Evolutionary conservation across 1,140 invertebrate species (phyloP).

Genomic region (Pantala flavescens): DNA sequence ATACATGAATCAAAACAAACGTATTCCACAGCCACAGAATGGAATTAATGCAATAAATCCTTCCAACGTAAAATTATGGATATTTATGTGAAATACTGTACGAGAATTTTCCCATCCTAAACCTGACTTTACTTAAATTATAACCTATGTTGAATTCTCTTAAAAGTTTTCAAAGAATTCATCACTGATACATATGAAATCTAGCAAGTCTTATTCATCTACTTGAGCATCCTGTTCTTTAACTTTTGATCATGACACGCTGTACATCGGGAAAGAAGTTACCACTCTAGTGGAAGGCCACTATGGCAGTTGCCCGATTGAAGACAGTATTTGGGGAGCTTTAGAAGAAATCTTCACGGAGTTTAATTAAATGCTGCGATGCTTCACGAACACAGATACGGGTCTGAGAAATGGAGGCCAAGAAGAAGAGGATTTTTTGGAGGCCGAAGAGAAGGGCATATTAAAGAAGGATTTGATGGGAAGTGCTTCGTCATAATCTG

Average conservation of each 20-base stretch:
- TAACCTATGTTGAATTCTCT: too few relatives aligned
- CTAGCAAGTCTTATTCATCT: too few relatives aligned
- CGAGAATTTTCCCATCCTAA: too few relatives aligned
- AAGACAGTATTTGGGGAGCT: neutral
- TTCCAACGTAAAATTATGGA: too few relatives aligned
- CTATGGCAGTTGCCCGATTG: neutral
- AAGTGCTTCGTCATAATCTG: slow-evolving; percentile 3
- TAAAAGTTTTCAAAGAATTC: too few relatives aligned
- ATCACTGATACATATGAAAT: too few relatives aligned
- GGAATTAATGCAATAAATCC: too few relatives aligned
- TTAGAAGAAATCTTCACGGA: neutral
- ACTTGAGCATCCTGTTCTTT: too few relatives aligned
- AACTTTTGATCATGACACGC: neutral
- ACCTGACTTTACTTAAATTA: too few relatives aligned
- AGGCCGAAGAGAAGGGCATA: neutral
- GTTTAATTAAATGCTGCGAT: neutral
- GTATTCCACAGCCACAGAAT: too few relatives aligned
- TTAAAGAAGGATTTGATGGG: neutral
- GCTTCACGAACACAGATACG: neutral
- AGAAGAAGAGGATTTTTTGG: neutral
- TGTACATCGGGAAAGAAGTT: neutral
- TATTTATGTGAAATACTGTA: too few relatives aligned
- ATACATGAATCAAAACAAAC: too few relatives aligned
- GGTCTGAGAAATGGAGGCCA: neutral
- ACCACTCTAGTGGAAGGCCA: neutral